Percentiles rank a stretch among this genome's conserved stretches.
Conservation (phyloP, 2,797 vertebrate genomes). For the Coregonus suidteri region DNA sequence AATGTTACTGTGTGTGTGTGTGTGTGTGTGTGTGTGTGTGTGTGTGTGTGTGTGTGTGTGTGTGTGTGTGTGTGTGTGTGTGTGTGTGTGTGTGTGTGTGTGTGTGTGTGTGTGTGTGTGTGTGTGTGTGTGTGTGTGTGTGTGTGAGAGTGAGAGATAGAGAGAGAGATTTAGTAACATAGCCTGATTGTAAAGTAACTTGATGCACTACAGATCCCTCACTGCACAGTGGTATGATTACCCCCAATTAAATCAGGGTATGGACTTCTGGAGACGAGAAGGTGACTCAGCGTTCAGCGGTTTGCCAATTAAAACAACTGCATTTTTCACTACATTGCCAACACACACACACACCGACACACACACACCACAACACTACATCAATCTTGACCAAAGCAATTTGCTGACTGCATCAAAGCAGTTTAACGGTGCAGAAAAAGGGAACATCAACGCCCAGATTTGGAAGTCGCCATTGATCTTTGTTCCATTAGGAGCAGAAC, state of each 20-base stretch:
- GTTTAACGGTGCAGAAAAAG: conserved; percentile 24
- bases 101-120: background rate
- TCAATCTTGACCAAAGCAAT: conserved; percentile 31
- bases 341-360: background rate
- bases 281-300: conserved; percentile 3
- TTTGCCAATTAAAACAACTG: conserved; percentile 14
- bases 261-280: background rate
- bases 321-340: background rate
- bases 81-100: background rate
- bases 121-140: background rate
- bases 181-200: background rate
- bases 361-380: background rate
- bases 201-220: background rate
- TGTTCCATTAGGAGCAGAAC: conserved; percentile 35
- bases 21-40: background rate
- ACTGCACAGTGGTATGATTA: background rate
- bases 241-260: background rate
- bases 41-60: background rate
- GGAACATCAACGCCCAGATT: background rate
- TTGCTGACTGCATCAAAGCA: conserved; percentile 43
- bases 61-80: background rate
- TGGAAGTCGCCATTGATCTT: conserved; percentile 43
- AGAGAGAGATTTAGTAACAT: no score
- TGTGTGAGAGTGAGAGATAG: background rate
- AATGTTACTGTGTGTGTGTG: background rate